Percentiles rank a stretch among this genome's conserved stretches.
Conservation (phyloP, 2,113 vertebrate species). For the Antigone vipio region DNA sequence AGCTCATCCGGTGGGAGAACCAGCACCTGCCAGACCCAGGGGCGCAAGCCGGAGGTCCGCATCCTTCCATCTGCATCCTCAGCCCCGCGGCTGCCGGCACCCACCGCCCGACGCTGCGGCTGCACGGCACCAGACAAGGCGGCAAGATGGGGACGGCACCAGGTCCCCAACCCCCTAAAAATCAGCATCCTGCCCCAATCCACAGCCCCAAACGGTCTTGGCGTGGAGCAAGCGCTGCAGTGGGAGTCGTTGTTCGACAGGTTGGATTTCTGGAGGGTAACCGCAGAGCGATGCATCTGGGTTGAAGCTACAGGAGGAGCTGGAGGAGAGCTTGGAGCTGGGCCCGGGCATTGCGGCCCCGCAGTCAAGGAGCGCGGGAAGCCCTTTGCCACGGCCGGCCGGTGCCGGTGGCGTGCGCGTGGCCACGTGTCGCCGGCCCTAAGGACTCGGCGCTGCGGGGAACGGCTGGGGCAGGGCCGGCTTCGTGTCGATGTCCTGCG, state of each 20-base stretch:
- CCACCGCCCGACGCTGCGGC: accelerated
- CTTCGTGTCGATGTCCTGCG: accelerated
- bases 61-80: not conserved
- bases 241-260: not conserved
- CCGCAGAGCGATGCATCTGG: not conserved
- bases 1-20: not conserved
- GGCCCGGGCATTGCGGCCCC: accelerated
- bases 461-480: not conserved
- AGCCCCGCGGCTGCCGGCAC: not conserved
- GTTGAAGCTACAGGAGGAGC: not conserved
- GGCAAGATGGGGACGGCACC: accelerated
- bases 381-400: accelerated
- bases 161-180: not conserved
- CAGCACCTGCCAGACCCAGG: not conserved
- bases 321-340: not conserved
- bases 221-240: not conserved
- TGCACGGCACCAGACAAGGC: not conserved
- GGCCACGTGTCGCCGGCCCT: not conserved
- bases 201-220: not conserved
- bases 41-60: not conserved
- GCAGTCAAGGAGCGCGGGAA: not conserved
- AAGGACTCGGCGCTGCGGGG: accelerated
- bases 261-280: not conserved
- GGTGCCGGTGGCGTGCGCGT: accelerated
- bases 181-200: not conserved